A percentile compares a stretch with the other conserved stretches of the same genome.
phyloP scores from a whole-genome alignment of 2,797 vertebrate genomes.

The Hyperoplus immaculatus region DNA sequence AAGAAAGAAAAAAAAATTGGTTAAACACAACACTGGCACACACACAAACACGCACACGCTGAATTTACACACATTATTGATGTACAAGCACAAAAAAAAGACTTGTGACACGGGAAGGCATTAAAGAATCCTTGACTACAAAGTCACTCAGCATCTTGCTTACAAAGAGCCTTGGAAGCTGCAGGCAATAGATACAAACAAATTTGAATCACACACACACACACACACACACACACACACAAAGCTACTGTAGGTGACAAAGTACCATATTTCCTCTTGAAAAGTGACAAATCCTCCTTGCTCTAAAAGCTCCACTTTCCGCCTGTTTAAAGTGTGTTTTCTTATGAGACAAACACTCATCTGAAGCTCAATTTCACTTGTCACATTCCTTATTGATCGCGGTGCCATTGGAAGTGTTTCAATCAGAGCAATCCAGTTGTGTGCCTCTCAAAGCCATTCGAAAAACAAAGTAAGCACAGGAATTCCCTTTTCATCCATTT shows the following conservation, averaged over 20 bases:
- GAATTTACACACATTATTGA: constrained; percentile 50
- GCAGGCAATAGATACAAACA: constrained; percentile 72
- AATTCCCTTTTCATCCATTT: constrained; percentile 27
- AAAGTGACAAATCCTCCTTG: constrained; percentile 59
- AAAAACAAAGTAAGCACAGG: constrained; percentile 30
- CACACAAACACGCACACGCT: constrained; percentile 19
- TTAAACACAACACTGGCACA: constrained; percentile 49
- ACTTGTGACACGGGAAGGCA: constrained; percentile 57
- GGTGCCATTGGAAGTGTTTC: constrained; percentile 52
- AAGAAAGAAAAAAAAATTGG: constrained; percentile 19
- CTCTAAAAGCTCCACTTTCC: constrained; percentile 67
- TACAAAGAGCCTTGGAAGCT: constrained; percentile 69
- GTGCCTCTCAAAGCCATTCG: constrained; percentile 24
- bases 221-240: constrained; percentile 34
- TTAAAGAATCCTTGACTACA: constrained; percentile 76
- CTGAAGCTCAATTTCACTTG: constrained; percentile 55
- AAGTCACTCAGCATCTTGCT: constrained; percentile 64
- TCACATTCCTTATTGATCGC: constrained; percentile 58
- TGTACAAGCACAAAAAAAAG: constrained; percentile 49
- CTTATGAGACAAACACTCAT: constrained; percentile 55
- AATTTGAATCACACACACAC: constrained; percentile 62
- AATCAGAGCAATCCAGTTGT: constrained; percentile 25
- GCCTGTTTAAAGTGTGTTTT: constrained; percentile 62
- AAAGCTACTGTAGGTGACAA: constrained; percentile 65
- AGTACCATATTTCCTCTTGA: constrained; percentile 67